phyloP scores from a whole-genome alignment of 2,113 vertebrate genomes.

The Psophia crepitans region DNA sequence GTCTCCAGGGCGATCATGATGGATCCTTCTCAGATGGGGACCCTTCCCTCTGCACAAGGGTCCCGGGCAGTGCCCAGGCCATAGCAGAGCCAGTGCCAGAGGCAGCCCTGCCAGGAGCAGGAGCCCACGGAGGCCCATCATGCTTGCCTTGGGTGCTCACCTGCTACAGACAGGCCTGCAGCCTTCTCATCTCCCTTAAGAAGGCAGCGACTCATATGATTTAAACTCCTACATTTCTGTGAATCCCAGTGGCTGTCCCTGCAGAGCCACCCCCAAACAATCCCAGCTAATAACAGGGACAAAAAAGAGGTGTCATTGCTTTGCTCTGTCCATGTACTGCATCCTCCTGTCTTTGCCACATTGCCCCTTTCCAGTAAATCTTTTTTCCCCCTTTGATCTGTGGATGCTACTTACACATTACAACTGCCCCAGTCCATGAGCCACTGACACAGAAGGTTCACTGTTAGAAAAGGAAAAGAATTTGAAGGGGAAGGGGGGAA shows the following conservation, averaged over 20 bases:
- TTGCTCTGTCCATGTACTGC: not conserved
- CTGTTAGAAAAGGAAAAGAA: slow-evolving; percentile 26
- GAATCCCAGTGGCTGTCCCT: not conserved
- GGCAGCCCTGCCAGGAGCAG: not conserved
- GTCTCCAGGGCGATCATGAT: fast-evolving
- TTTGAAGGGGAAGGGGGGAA: not conserved
- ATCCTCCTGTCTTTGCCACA: not conserved
- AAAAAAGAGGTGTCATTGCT: not conserved
- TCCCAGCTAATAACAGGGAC: not conserved
- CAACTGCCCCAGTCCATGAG: not conserved
- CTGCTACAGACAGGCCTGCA: not conserved
- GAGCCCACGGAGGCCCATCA: fast-evolving
- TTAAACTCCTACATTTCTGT: not conserved
- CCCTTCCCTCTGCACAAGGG: fast-evolving
- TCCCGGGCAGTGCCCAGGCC: not conserved
- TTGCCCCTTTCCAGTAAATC: not conserved
- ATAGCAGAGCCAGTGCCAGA: fast-evolving
- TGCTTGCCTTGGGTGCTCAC: fast-evolving
- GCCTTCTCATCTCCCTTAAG: not conserved
- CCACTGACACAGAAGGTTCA: not conserved
- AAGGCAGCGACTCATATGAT: not conserved
- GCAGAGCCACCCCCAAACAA: not conserved
- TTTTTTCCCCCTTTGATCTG: not conserved
- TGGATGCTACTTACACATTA: not conserved
- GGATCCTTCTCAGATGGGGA: not conserved